phyloP scores from a whole-genome alignment of 2,888 invertebrate genomes.

The Drosophila nr. fundita region DNA sequence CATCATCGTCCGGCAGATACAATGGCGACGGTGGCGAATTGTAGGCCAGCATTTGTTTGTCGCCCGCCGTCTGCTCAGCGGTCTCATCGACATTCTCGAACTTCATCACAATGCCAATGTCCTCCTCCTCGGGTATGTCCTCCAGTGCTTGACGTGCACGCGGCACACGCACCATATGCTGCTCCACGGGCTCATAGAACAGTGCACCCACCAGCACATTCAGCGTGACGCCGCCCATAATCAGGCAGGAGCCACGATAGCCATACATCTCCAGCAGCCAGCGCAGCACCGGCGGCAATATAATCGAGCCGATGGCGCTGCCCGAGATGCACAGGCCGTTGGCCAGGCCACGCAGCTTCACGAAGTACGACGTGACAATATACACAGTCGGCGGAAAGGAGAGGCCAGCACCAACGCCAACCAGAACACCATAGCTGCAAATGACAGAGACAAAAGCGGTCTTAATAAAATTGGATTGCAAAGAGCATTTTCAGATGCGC shows the following conservation, averaged over 20 bases:
- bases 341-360: constrained; percentile 91
- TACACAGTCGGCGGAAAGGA: constrained; percentile 96
- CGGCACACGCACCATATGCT: constrained; percentile 90
- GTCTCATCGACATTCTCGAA: constrained; percentile 82
- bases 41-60: constrained; percentile 66
- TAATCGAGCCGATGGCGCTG: constrained; percentile 93
- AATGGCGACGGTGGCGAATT: constrained; percentile 73
- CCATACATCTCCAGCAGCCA: constrained; percentile 90
- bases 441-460: not conserved
- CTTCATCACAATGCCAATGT: constrained; percentile 84
- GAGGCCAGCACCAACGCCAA: constrained; percentile 93
- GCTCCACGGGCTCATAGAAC: constrained; percentile 93
- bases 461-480: not conserved
- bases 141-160: constrained; percentile 81
- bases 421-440: constrained; percentile 91
- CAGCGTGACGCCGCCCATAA: constrained; percentile 92
- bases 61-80: constrained; percentile 29
- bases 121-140: constrained; percentile 84
- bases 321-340: constrained; percentile 96
- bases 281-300: constrained; percentile 91
- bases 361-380: constrained; percentile 95
- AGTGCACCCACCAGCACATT: constrained; percentile 94
- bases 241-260: constrained; percentile 89
- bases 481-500: rapidly evolving
- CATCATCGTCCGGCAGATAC: constrained; percentile 66